phyloP scores from a whole-genome alignment of 2,888 invertebrate species.

The Plebejus anna region DNA sequence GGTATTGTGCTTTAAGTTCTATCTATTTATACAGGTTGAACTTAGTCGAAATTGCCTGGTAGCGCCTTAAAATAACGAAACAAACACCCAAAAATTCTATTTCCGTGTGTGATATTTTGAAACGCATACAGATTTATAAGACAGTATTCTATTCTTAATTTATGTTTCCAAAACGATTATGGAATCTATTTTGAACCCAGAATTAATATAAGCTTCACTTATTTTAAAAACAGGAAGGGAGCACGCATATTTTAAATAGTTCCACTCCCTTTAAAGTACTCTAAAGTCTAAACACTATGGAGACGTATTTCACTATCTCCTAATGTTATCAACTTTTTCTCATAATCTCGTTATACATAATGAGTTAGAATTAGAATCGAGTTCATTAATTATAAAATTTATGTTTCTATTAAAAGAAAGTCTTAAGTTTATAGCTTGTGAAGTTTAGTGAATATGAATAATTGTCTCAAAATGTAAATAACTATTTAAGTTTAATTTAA shows the following conservation, averaged over 20 bases:
- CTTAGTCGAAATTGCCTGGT: no score
- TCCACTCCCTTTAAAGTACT: conserved; percentile 42
- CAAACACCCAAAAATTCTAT: neutral
- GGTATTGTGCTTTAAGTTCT: no score
- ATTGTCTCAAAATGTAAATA: neutral
- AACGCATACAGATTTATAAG: conserved; percentile 37
- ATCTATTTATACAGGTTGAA: no score
- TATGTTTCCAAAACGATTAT: conserved; percentile 64
- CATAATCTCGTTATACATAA: conserved; percentile 20
- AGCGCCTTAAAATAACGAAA: neutral
- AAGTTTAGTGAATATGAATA: neutral
- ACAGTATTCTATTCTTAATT: conserved; percentile 63
- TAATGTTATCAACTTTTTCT: conserved; percentile 21
- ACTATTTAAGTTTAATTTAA: neutral
- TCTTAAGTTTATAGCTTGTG: neutral
- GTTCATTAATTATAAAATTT: conserved; percentile 18
- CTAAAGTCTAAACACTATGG: conserved; percentile 41
- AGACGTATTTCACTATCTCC: conserved; percentile 37
- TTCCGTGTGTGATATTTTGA: conserved; percentile 30
- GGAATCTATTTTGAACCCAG: conserved; percentile 62
- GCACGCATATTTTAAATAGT: conserved; percentile 61
- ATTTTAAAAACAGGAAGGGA: conserved; percentile 72
- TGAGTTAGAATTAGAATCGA: neutral
- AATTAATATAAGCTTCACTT: conserved; percentile 64
- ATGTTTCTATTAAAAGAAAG: conserved; percentile 10